Base-by-base conservation (phyloP, 2,888 invertebrate genomes). In the Pterobdella sp. region DNA sequence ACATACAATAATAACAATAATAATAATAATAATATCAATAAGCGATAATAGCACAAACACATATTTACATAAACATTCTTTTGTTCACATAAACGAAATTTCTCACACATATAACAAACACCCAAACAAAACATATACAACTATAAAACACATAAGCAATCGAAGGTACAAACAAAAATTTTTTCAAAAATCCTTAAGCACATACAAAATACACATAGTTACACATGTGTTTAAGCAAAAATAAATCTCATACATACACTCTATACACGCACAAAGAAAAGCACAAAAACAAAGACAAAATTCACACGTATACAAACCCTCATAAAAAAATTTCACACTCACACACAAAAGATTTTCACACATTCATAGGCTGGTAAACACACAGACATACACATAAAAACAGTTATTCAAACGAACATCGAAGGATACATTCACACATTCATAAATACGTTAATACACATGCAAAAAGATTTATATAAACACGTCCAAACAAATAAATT, bases 201-300 rank as follows among this genome's bases (percentile, higher is more conserved):
- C n/a, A n/a, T n/a, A n/a, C n/a, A n/a, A n/a, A n/a, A n/a, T n/a
- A n/a, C n/a, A n/a, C n/a, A n/a, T n/a, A n/a, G n/a, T n/a, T n/a
- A n/a, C n/a, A n/a, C n/a, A n/a, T n/a, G n/a, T n/a, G n/a, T n/a
- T n/a, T n/a, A n/a, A n/a, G n/a, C n/a, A n/a, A n/a, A n/a, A n/a
- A n/a, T n/a, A n/a, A n/a, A n/a, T n/a, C 63, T 14, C 63, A 63
- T 26, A 63, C 63, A 63, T 26, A 63, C 63, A 29, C 63, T 14
- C 63, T 49, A 63, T 26, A 63, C 64, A 71, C 36, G 2, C 35
- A 71, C 4, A 64, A 7, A 65, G 1, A 72, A 31, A 64, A 26
- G 64, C 52, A 64, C 36, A 72, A 1, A 72, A 35, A 35, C 63
- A 63, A 10, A 63, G 10, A 42, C 42, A 42, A 7, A 42, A 42